Evolutionary conservation across 2,888 invertebrate species (phyloP).

Genomic region (Lasioglossum malachurum): DNA sequence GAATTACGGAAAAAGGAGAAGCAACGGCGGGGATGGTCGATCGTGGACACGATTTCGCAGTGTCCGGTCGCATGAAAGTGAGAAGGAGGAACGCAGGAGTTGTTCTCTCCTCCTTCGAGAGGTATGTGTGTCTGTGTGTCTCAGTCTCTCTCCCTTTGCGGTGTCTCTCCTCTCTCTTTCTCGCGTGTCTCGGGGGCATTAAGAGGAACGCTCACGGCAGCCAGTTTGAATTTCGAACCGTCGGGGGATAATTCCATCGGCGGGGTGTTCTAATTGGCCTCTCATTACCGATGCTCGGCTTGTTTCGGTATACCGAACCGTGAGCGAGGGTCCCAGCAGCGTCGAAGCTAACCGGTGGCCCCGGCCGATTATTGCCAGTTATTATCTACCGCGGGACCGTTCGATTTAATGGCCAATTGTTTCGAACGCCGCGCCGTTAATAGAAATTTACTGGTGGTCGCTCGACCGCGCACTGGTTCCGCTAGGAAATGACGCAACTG

Average conservation of each 20-base stretch:
- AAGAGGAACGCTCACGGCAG: conserved; percentile 78
- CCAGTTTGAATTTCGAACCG: conserved; percentile 83
- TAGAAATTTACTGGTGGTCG: conserved; percentile 81
- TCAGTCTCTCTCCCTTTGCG: neutral
- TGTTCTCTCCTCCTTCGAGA: neutral
- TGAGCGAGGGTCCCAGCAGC: conserved; percentile 66
- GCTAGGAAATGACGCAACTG: conserved; percentile 53
- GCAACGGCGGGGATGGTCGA: conserved; percentile 10
- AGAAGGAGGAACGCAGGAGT: conserved; percentile 5
- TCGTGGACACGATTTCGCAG: conserved; percentile 13
- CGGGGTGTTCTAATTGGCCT: conserved; percentile 84
- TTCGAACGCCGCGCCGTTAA: conserved; percentile 82
- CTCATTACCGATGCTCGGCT: conserved; percentile 84
- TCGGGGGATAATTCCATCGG: conserved; percentile 83
- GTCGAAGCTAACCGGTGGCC: conserved; percentile 72
- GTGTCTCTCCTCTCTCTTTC: conserved; percentile 22
- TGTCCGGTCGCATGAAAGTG: conserved; percentile 16
- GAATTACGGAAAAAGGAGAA: neutral
- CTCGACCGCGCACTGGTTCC: conserved; percentile 50
- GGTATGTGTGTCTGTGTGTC: neutral
- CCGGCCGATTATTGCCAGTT: conserved; percentile 82
- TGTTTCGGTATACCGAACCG: conserved; percentile 74
- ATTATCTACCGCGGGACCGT: conserved; percentile 83
- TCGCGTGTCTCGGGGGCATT: conserved; percentile 80
- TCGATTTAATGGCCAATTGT: conserved; percentile 84